Conservation (phyloP, 1,140 invertebrate species). For the Cherax destructor region DNA sequence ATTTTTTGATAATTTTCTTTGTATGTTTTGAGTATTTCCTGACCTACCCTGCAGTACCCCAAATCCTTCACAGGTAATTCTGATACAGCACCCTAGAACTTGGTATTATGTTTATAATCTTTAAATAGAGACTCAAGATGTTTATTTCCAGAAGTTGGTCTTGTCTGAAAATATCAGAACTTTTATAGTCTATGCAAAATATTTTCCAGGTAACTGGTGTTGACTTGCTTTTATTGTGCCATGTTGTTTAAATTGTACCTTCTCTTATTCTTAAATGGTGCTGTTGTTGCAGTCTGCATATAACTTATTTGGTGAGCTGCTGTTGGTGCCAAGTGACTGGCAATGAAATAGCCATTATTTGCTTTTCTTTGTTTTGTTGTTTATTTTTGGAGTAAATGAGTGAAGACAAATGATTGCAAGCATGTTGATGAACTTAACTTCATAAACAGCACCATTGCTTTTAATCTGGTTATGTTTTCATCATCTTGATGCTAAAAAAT, state of each 20-base stretch:
- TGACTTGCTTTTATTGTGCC: not conserved
- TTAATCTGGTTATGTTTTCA: not conserved
- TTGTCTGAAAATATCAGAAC: not conserved
- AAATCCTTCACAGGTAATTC: constrained; percentile 17
- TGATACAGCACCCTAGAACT: constrained; percentile 9
- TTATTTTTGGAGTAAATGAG: not conserved
- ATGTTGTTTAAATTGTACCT: not conserved
- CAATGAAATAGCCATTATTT: not conserved
- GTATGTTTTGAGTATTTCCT: constrained; percentile 33
- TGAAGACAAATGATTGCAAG: not conserved
- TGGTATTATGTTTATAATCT: constrained; percentile 29
- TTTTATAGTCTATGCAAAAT: not conserved
- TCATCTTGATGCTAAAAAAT: not conserved
- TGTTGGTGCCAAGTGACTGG: not conserved
- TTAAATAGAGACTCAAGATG: not conserved
- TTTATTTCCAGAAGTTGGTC: not conserved
- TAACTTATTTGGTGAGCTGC: not conserved
- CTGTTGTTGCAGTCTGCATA: not conserved
- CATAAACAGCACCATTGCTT: not conserved
- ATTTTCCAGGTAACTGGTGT: not conserved
- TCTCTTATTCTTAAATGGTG: not conserved
- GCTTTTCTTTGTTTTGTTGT: not conserved
- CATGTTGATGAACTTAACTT: not conserved
- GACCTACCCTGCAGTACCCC: constrained; percentile 43
- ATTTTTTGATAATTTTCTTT: constrained; percentile 27